Evolutionary conservation across 2,888 invertebrate genomes (phyloP).

Genomic region (Dynastes grantii): DNA sequence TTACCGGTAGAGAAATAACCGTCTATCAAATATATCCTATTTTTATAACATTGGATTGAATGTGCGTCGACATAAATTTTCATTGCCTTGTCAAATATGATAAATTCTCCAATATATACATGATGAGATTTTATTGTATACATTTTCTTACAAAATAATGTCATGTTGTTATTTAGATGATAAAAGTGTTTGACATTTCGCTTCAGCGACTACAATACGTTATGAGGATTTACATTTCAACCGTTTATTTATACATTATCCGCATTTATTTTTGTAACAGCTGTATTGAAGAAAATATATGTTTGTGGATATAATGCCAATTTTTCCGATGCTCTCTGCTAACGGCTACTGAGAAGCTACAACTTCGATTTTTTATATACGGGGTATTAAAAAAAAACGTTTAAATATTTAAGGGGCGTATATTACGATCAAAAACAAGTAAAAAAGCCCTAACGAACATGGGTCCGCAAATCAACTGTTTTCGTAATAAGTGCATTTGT

Average conservation of each 20-base stretch:
- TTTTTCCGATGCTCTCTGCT: too few relatives aligned
- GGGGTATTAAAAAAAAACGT: too few relatives aligned
- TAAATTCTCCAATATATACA: conserved; percentile 14
- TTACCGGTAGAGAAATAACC: not conserved
- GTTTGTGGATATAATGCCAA: too few relatives aligned
- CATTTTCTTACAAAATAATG: conserved; percentile 20
- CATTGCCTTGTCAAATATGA: conserved; percentile 27
- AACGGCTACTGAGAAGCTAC: too few relatives aligned
- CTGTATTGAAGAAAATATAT: too few relatives aligned
- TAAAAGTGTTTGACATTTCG: not conserved
- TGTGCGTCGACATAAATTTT: not conserved
- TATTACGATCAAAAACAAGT: too few relatives aligned
- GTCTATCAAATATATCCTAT: conserved; percentile 11
- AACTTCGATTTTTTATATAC: too few relatives aligned
- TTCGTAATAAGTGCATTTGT: too few relatives aligned
- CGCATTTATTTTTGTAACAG: not conserved
- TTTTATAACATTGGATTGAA: conserved; percentile 5
- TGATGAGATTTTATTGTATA: conserved; percentile 33
- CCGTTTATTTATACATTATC: not conserved
- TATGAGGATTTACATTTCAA: conserved; percentile 1
- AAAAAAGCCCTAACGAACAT: too few relatives aligned
- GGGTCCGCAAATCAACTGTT: too few relatives aligned
- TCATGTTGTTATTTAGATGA: conserved; percentile 20
- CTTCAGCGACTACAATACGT: not conserved
- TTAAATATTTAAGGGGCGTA: too few relatives aligned